Conservation (phyloP, 2,797 vertebrate species). For the Vipera ursinii region DNA sequence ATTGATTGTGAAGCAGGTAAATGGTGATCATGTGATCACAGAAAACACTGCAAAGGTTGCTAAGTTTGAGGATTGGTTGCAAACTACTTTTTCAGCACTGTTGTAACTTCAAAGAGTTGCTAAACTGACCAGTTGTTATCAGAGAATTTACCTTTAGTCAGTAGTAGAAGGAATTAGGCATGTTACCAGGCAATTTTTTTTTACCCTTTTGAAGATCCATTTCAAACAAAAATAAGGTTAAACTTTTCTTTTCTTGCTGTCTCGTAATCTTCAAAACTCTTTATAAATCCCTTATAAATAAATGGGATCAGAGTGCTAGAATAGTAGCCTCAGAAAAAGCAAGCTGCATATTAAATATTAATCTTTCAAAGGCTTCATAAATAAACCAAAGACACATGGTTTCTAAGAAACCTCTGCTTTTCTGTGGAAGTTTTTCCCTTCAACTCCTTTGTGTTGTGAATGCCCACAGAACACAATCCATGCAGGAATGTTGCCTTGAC, state of each 20-base stretch:
- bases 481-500: background rate
- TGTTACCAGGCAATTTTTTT: background rate
- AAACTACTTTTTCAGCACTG: background rate
- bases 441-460: background rate
- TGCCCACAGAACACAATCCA: background rate
- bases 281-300: background rate
- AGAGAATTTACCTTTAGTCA: background rate
- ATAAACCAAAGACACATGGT: background rate
- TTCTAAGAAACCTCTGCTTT: background rate
- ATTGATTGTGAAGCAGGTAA: background rate
- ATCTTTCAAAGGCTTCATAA: background rate
- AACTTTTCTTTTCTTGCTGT: background rate
- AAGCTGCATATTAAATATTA: background rate
- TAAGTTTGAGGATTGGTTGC: background rate
- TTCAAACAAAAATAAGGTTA: slow-evolving; percentile 45
- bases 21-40: background rate
- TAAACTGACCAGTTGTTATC: background rate
- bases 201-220: slow-evolving; percentile 26
- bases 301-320: background rate
- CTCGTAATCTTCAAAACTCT: background rate
- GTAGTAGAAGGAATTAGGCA: background rate
- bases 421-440: background rate
- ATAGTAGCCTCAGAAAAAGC: background rate
- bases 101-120: background rate
- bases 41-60: background rate